Evolutionary conservation across 1,140 invertebrate genomes (phyloP).

Genomic region (Euura saliciscinereae): DNA sequence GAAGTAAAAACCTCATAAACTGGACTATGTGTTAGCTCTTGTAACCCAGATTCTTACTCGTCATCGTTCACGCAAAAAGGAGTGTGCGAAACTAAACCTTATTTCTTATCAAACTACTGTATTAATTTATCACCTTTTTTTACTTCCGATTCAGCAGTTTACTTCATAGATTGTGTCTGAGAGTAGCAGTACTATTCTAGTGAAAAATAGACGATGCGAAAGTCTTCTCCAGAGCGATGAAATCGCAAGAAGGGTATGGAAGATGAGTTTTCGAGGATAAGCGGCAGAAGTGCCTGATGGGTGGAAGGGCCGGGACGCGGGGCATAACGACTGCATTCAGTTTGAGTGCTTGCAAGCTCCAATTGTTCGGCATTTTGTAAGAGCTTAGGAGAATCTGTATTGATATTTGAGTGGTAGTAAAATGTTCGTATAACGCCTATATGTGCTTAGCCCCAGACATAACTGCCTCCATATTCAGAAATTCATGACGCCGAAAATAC

Average conservation of each 20-base stretch:
- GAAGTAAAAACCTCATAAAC: too few relatives aligned
- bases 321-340: slow-evolving; percentile 43
- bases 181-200: not conserved
- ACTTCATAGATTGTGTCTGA: not conserved
- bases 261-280: slow-evolving; percentile 11
- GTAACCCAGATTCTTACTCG: too few relatives aligned
- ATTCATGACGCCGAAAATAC: too few relatives aligned
- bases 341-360: slow-evolving; percentile 29
- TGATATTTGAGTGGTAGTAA: slow-evolving; percentile 35
- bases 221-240: slow-evolving; percentile 24
- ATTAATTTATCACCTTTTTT: too few relatives aligned
- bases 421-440: not conserved
- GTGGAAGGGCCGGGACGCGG: slow-evolving; percentile 11
- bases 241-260: slow-evolving; percentile 24
- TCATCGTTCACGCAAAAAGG: too few relatives aligned
- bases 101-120: too few relatives aligned
- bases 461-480: too few relatives aligned
- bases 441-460: too few relatives aligned
- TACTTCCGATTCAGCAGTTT: not conserved
- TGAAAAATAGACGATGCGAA: not conserved
- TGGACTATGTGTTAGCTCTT: too few relatives aligned
- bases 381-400: slow-evolving; percentile 32
- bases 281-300: not conserved
- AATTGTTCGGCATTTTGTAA: slow-evolving; percentile 26
- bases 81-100: too few relatives aligned